phyloP scores from a whole-genome alignment of 1,140 invertebrate genomes.

The Brachionus calyciflorus region DNA sequence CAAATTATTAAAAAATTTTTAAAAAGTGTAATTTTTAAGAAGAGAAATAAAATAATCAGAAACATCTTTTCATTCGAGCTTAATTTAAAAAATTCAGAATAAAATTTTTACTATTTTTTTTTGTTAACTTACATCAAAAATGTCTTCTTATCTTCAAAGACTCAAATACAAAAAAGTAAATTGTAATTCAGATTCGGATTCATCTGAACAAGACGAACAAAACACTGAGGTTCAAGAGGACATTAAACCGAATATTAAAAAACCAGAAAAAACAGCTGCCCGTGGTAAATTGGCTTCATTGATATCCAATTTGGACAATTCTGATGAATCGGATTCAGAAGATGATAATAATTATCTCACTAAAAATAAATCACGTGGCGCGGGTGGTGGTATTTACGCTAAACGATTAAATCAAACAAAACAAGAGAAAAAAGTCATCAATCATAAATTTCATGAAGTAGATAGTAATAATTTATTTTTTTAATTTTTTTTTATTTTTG shows the following conservation, averaged over 20 bases:
- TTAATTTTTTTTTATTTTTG: too few species aligned
- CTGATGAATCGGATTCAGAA: neutral
- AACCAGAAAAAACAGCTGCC: neutral
- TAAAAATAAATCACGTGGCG: neutral
- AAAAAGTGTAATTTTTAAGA: too few species aligned
- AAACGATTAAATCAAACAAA: slow-evolving; percentile 18
- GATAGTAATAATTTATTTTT: neutral
- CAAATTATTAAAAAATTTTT: too few species aligned
- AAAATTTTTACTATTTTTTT: too few species aligned
- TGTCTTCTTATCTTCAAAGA: neutral
- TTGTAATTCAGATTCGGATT: neutral
- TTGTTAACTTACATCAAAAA: neutral
- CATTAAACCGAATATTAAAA: neutral
- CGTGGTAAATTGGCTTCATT: neutral
- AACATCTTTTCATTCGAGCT: too few species aligned
- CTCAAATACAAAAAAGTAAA: neutral
- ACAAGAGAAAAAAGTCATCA: slow-evolving; percentile 27
- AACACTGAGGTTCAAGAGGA: neutral
- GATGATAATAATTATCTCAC: too few species aligned
- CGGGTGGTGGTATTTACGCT: neutral
- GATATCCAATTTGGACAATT: slow-evolving; percentile 1
- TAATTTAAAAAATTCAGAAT: too few species aligned
- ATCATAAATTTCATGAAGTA: slow-evolving; percentile 15
- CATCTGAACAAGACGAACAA: slow-evolving; percentile 7
- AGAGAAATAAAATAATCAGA: too few species aligned